Conservation (phyloP, 2,888 invertebrate genomes). For the Sthenelais limicola region DNA sequence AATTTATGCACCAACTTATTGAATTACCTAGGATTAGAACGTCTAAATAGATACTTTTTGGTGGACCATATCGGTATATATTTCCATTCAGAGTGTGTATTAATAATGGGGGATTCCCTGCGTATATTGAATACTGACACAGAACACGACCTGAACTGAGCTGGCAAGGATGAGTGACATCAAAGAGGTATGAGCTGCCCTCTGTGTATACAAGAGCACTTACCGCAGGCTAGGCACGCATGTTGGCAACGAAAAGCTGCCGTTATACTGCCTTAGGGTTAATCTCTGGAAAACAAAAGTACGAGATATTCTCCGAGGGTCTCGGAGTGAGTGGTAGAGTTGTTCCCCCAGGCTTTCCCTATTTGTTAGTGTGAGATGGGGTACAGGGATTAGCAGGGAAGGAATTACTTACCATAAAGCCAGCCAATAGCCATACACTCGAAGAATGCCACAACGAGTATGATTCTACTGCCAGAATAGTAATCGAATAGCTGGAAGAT, state of each 20-base stretch:
- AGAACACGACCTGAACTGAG: too few relatives aligned
- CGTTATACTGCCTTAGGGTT: slow-evolving; percentile 25
- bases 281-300: slow-evolving; percentile 23
- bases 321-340: slow-evolving; percentile 24
- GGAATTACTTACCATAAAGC: slow-evolving; percentile 79
- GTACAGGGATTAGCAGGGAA: not conserved
- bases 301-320: slow-evolving; percentile 19
- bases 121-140: too few relatives aligned
- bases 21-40: too few relatives aligned
- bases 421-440: slow-evolving; percentile 86
- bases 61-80: too few relatives aligned
- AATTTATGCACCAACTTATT: too few relatives aligned
- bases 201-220: too few relatives aligned
- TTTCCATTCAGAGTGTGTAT: too few relatives aligned
- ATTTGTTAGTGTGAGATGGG: slow-evolving; percentile 23
- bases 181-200: too few relatives aligned
- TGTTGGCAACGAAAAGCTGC: slow-evolving; percentile 14
- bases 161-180: too few relatives aligned
- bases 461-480: slow-evolving; percentile 78
- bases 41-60: too few relatives aligned
- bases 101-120: too few relatives aligned
- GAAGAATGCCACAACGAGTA: slow-evolving; percentile 77
- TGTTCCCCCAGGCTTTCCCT: slow-evolving; percentile 9
- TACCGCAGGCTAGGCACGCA: slow-evolving; percentile 27
- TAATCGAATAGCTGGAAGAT: slow-evolving; percentile 79